Evolutionary conservation across 2,797 vertebrate genomes (phyloP), one percentile per base, ranked within the genome.

Genomic region (Sternotherus odoratus): DNA sequence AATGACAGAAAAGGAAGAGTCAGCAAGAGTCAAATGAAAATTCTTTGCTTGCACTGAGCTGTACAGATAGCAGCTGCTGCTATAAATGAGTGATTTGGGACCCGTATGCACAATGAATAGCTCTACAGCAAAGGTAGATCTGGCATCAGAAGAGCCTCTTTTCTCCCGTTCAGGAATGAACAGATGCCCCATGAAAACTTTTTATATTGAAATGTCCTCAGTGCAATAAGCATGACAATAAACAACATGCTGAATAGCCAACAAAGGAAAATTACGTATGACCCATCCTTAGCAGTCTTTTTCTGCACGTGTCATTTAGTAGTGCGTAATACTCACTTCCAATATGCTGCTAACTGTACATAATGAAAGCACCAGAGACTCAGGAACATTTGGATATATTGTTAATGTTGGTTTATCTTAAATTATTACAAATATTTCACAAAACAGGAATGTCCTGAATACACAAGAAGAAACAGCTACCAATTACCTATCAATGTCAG

Each of bases 1-100:
- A 77, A 88, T 10, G 69, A 86, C 26, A 85, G 56, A 33, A 88
- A 78, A 63, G 30, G 23, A 66, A 53, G 88, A 56, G 39, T 46
- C n/a, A 77, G 60, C 2, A 72, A 60, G 46, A 5, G 28, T 36
- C 39, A 72, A 33, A 51, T 36, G 30, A 63, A 93, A 85, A 49
- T 16, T 17, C 15, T 48, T 5, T 57, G 69, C 50, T 50, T 36
- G 30, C 12, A 16, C 21, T 24, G 26, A 21, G 33, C 57, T 15
- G 30, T 56, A 48, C 54, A 30, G 6, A 72, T 12, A 8, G 12
- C n/a, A 30, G 43, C 36, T 53, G 43, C 74, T 60, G 6, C 36
- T 39, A 75, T 17, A 7, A 72, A 49, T 5, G 5, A 39, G 26
- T 4, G n/a, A 33, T 6, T 48, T 15, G 10, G 0, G 6, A 12